Base-by-base conservation (phyloP, 2,888 invertebrate species). In the Tryphoninae sp. region DNA sequence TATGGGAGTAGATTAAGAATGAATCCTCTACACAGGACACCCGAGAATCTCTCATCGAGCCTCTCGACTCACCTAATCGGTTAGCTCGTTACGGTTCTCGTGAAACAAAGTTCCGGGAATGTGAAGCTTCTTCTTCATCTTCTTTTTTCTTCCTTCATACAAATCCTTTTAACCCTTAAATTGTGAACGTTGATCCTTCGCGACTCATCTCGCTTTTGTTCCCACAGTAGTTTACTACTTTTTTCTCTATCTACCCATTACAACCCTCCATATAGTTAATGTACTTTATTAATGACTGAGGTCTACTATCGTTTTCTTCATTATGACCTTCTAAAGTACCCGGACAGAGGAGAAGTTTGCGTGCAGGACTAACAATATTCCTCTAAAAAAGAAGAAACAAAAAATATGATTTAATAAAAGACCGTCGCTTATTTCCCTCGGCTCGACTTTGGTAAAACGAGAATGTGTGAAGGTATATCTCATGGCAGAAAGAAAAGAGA, bases 371-470 rank as follows among this genome's bases (percentile, higher is more conserved):
- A 33, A 33, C 69, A 23, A 62, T 45, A 51, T 69, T 42, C 62
- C 67, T 71, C 80, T 76, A 68, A 78, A 71, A 71, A 23, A n/a
- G 67, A 51, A 45, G 22, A 45, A 78, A 49, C 16, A 67, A 73
- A 69, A 71, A 40, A 65, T 26, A 78, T 26, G 77, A 80, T 78
- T 55, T 75, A 53, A 53, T 59, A 19, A 26, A 26, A 77, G 71
- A 69, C 4, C 13, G 11, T 67, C 74, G 55, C 64, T 73, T 23
- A 78, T 55, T 33, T 23, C 22, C 65, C 82, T 83, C 89, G 89
- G 90, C 80, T 23, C 40, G 80, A 83, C 90, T 90, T 90, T 91
- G 89, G 90, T 89, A 88, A 89, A 89, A 85, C 82, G 90, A 90
- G 86, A 89, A 88, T 87, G 82, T 85, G 83, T 7, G 33, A 33